phyloP scores from a whole-genome alignment of 2,888 invertebrate species.

The Candidula unifasciata region DNA sequence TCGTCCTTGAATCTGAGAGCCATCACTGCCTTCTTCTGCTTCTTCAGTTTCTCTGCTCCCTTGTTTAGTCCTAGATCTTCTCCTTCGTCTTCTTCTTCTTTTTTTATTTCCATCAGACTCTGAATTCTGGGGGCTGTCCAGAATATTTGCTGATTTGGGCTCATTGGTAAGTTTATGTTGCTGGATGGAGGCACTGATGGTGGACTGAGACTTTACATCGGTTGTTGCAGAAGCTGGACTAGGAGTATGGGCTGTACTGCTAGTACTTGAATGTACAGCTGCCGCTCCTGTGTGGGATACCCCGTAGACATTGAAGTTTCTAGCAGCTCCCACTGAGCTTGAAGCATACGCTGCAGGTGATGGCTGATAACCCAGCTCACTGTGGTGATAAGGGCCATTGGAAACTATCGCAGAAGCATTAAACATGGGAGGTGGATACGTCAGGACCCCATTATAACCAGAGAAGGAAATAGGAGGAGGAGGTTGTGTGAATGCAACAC shows the following conservation, averaged over 20 bases:
- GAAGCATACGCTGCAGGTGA: background rate
- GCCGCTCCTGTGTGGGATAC: background rate
- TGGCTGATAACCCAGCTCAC: background rate
- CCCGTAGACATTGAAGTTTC: background rate
- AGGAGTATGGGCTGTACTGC: background rate
- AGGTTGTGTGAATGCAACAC: slow-evolving; percentile 6
- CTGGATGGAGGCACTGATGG: background rate
- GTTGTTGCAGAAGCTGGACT: background rate
- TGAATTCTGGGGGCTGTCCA: slow-evolving; percentile 13
- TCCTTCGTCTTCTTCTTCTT: slow-evolving; percentile 55
- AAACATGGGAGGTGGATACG: background rate
- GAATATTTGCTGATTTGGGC: background rate
- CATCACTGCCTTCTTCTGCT: slow-evolving; percentile 54
- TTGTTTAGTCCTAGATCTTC: slow-evolving; percentile 41
- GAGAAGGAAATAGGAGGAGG: background rate
- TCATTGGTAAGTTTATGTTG: background rate
- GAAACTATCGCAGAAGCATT: background rate
- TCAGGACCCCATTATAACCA: background rate
- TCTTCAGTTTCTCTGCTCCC: slow-evolving; percentile 45
- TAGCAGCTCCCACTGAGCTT: background rate
- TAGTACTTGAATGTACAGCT: background rate
- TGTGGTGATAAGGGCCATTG: background rate
- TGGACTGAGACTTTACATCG: background rate
- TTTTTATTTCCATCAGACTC: slow-evolving; percentile 50
- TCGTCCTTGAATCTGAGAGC: slow-evolving; percentile 48